Conservation (phyloP, 2,888 invertebrate genomes). For the Cryptocephalus primarius region DNA sequence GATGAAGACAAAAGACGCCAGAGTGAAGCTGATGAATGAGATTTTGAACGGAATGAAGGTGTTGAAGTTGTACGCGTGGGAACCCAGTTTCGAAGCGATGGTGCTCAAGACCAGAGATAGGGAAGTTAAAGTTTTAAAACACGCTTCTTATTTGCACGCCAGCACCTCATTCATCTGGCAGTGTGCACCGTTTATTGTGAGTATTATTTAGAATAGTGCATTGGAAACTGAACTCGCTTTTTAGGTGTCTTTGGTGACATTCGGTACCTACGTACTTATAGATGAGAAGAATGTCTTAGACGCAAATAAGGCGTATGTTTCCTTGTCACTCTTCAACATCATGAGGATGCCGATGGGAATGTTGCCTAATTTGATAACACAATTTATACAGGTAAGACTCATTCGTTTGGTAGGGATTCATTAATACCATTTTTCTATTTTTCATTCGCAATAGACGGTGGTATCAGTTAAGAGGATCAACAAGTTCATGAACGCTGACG, state of each 20-base stretch:
- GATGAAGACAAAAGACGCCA: conserved; percentile 44
- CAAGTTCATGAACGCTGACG: conserved; percentile 83
- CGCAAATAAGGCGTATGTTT: conserved; percentile 88
- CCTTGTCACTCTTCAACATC: conserved; percentile 94
- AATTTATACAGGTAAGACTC: conserved; percentile 76
- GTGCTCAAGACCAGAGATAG: conserved; percentile 43
- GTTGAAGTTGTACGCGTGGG: conserved; percentile 53
- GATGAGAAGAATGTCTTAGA: conserved; percentile 75
- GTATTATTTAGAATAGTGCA: conserved; percentile 6
- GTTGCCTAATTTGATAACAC: conserved; percentile 91
- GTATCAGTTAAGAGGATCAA: conserved; percentile 86
- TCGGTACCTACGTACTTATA: conserved; percentile 79
- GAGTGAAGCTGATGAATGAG: conserved; percentile 47
- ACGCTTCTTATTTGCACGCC: conserved; percentile 44
- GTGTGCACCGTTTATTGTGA: conserved; percentile 50
- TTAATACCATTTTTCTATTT: not conserved
- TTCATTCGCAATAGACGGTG: conserved; percentile 4
- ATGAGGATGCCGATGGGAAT: conserved; percentile 91
- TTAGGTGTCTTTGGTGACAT: conserved; percentile 78
- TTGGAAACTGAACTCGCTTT: conserved; percentile 1
- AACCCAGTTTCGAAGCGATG: conserved; percentile 45
- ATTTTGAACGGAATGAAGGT: conserved; percentile 47
- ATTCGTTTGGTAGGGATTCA: not conserved
- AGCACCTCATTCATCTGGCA: conserved; percentile 49
- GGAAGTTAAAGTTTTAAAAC: conserved; percentile 46